A percentile compares a stretch with the other conserved stretches of the same genome.
phyloP scores from a whole-genome alignment of 2,113 vertebrate genomes.

The Nymphicus hollandicus region DNA sequence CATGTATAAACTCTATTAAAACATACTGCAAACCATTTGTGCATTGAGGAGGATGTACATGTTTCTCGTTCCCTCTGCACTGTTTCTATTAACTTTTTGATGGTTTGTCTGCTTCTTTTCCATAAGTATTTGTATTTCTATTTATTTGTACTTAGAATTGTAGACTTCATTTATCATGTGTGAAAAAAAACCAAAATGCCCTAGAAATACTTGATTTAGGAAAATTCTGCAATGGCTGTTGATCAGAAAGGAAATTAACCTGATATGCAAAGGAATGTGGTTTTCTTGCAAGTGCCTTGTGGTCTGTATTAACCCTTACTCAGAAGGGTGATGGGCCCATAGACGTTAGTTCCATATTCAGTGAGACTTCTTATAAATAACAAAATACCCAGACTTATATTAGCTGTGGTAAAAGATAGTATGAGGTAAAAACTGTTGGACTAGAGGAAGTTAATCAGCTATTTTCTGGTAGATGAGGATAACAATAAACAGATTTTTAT shows the following conservation, averaged over 20 bases:
- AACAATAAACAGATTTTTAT: neutral
- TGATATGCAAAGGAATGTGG: neutral
- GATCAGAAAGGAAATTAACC: neutral
- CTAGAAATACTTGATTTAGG: neutral
- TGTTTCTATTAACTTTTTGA: slow-evolving; percentile 23
- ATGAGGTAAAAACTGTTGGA: neutral
- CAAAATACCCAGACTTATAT: neutral
- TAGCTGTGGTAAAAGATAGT: neutral
- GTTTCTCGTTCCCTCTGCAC: neutral
- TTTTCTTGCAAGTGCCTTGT: neutral
- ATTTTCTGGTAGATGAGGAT: neutral
- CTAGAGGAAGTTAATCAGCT: neutral
- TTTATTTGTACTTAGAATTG: neutral
- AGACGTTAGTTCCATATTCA: neutral
- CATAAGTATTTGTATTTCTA: slow-evolving; percentile 6
- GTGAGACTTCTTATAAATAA: neutral
- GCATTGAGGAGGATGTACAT: neutral
- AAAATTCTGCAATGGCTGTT: neutral
- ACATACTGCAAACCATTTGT: neutral
- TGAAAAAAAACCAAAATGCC: neutral
- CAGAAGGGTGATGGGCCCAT: neutral
- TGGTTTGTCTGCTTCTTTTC: neutral
- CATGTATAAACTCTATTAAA: neutral
- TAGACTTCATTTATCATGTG: neutral
- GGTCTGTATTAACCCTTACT: neutral